Percentiles rank a stretch among this genome's conserved stretches.
phyloP scores from a whole-genome alignment of 2,113 vertebrate genomes.

The Hemichromis elongatus region DNA sequence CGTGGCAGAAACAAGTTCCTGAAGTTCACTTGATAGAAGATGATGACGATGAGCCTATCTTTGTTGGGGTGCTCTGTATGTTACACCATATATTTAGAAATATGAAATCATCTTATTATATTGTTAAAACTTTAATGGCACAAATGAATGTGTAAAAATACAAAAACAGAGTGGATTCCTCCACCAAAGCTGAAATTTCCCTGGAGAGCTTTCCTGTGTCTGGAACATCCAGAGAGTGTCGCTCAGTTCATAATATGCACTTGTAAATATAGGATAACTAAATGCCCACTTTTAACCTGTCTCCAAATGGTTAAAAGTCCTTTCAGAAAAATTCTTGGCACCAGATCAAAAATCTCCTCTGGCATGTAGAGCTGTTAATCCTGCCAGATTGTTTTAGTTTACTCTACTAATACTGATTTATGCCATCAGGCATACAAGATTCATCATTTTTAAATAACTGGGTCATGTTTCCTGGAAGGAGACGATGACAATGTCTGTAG shows the following conservation, averaged over 20 bases:
- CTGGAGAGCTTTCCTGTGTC: not conserved
- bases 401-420: not conserved
- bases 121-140: not conserved
- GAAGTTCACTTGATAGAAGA: constrained; percentile 85
- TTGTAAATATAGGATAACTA: not conserved
- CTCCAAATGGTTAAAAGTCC: not conserved
- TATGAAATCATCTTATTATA: not conserved
- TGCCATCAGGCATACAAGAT: not conserved
- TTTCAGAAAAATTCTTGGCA: not conserved
- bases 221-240: not conserved
- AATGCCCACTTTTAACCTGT: not conserved
- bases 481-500: not conserved
- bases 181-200: not conserved
- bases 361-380: not conserved
- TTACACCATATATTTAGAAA: constrained; percentile 21
- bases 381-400: not conserved
- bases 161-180: not conserved
- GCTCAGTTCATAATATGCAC: not conserved
- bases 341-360: not conserved
- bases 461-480: not conserved
- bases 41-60: constrained; percentile 88
- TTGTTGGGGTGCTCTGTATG: constrained; percentile 90
- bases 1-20: constrained; percentile 90
- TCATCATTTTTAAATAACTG: not conserved
- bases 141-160: not conserved